phyloP scores from a whole-genome alignment of 2,888 invertebrate genomes.

The Tigriopus californicus region DNA sequence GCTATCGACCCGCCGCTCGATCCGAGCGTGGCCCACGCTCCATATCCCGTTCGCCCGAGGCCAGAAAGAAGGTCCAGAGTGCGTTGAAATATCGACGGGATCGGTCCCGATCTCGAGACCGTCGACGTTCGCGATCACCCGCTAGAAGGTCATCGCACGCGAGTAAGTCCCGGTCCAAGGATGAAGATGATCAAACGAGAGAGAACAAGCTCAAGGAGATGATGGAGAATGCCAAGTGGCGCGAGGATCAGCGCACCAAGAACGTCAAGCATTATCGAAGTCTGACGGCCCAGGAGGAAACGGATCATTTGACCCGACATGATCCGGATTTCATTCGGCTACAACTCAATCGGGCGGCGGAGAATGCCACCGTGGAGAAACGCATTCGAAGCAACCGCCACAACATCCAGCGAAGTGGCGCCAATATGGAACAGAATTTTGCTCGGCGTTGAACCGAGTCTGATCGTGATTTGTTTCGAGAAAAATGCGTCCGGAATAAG shows the following conservation, averaged over 20 bases:
- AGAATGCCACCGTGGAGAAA: constrained; percentile 52
- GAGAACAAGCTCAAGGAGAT: constrained; percentile 54
- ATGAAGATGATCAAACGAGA: constrained; percentile 38
- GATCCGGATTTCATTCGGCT: constrained; percentile 31
- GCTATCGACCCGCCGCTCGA: too few relatives aligned
- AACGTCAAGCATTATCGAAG: constrained; percentile 28
- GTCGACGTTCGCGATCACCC: not conserved
- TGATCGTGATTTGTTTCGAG: too few relatives aligned
- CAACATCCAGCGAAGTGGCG: constrained; percentile 61
- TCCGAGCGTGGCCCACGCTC: too few relatives aligned
- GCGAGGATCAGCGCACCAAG: constrained; percentile 28
- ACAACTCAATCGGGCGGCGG: constrained; percentile 43
- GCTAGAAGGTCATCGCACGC: too few relatives aligned
- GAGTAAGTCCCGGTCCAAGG: constrained; percentile 14
- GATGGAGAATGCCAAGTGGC: constrained; percentile 51
- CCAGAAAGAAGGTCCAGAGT: not conserved
- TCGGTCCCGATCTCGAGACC: not conserved
- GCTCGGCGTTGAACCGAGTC: constrained; percentile 44
- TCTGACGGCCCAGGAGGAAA: constrained; percentile 27
- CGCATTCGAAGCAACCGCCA: constrained; percentile 72
- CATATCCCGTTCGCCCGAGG: not conserved
- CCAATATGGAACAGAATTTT: constrained; percentile 67
- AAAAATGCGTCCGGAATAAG: too few relatives aligned
- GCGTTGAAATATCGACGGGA: not conserved
- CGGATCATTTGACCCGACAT: constrained; percentile 21